Percentiles rank a stretch among this genome's conserved stretches.
phyloP scores from a whole-genome alignment of 92 coral and sea anemone species.

The Phenganax stokvisi region DNA sequence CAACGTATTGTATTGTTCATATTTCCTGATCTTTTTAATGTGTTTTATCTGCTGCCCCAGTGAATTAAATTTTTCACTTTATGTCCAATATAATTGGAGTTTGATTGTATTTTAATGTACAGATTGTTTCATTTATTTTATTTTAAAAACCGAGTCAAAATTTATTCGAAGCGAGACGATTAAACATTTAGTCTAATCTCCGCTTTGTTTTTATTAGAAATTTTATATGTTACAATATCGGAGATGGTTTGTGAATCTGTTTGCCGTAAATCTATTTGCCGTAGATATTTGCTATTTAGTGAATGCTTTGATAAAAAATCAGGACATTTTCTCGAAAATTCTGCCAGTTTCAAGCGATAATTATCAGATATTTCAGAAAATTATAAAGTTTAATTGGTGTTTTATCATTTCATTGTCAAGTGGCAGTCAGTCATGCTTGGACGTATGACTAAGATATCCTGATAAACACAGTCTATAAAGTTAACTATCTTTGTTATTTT shows the following conservation, averaged over 20 bases:
- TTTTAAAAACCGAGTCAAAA: not conserved
- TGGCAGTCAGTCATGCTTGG: not conserved
- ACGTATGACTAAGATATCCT: not conserved
- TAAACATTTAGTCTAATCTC: not conserved
- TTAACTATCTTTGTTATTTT: not conserved
- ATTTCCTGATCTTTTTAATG: not conserved
- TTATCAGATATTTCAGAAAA: not conserved
- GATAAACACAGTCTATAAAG: slow-evolving; percentile 9
- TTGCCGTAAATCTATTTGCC: too few species aligned
- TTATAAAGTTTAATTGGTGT: not conserved
- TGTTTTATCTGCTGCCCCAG: not conserved
- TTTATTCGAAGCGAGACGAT: not conserved
- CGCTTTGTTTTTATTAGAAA: too few species aligned
- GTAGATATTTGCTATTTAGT: too few species aligned
- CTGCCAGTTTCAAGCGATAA: not conserved
- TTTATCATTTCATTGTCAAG: slow-evolving; percentile 1
- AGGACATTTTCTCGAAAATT: not conserved
- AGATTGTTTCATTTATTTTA: not conserved
- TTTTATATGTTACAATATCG: too few species aligned
- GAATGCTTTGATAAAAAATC: too few species aligned
- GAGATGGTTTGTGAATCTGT: too few species aligned
- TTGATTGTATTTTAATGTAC: slow-evolving; percentile 5
- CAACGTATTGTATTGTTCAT: not conserved
- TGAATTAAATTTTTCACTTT: not conserved
- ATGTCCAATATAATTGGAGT: not conserved